phyloP scores from a whole-genome alignment of 2,113 vertebrate genomes.

The Sinocyclocheilus anophthalmus region DNA sequence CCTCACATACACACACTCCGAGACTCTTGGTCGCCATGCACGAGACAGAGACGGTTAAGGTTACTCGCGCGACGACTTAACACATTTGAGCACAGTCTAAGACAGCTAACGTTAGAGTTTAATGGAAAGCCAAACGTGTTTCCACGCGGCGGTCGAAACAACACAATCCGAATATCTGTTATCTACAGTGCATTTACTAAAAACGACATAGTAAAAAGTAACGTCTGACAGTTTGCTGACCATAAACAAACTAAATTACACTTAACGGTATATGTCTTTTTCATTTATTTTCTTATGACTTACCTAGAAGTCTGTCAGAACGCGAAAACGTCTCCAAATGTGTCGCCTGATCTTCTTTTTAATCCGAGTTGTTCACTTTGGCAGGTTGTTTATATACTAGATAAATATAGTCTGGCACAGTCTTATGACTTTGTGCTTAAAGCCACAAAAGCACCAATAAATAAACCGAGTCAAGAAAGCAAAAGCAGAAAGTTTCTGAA shows the following conservation, averaged over 20 bases:
- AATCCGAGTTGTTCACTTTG: not conserved
- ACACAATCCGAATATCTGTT: not conserved
- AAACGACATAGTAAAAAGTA: not conserved
- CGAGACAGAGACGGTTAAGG: constrained; percentile 31
- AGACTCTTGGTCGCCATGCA: constrained; percentile 73
- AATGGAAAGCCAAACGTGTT: not conserved
- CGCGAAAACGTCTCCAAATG: constrained; percentile 52
- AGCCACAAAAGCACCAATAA: not conserved
- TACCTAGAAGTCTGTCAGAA: constrained; percentile 67
- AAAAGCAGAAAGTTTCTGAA: not conserved
- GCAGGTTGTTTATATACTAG: constrained; percentile 8
- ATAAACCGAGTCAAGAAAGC: not conserved
- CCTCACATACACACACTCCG: constrained; percentile 48
- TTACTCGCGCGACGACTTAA: not conserved
- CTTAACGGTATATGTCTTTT: not conserved
- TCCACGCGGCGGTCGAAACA: not conserved
- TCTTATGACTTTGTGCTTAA: not conserved
- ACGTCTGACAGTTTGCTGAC: not conserved
- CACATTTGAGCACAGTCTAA: not conserved
- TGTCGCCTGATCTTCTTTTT: not conserved
- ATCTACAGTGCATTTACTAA: not conserved
- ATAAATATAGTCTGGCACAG: not conserved
- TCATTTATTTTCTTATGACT: constrained; percentile 49
- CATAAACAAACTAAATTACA: not conserved
- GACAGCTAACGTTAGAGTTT: not conserved